Base-by-base conservation (phyloP, 2,888 invertebrate genomes). In the Patella caerulea region DNA sequence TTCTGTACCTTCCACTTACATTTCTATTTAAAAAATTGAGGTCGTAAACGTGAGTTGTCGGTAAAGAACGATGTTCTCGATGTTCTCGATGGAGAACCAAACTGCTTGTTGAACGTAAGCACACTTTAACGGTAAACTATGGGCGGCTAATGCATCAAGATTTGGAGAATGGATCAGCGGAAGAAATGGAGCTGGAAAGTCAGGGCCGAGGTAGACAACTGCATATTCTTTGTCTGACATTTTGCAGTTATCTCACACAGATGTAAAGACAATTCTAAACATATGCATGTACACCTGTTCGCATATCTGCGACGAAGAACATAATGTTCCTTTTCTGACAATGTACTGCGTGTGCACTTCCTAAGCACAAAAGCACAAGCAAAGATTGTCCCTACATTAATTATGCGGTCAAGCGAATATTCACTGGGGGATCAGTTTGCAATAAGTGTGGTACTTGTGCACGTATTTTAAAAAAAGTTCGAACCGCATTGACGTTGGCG, bases 141-240 rank as follows among this genome's bases (percentile, higher is more conserved):
- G 78, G 29, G 73, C 53, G 15, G 81, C 80, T 4, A 83, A 78
- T 5, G 19, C 59, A 74, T 79, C 80, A 2, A 81, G 73, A 72
- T 80, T 79, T 14, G 83, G 83, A 3, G 83, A 77, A 73, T 77
- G 74, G 55, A 83, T 77, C 15, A 69, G 72, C 24, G 78, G 77
- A 29, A 80, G 77, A 7, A 79, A 78, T 9, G 77, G 76, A 34
- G 69, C 74, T n/a, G 76, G 76, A 71, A 34, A 53, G 24, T 71
- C 29, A 17, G 5, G 29, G 5, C 72, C 34, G 73, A 74, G 12
- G 55, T 24, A 59, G 75, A 79, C 54, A 24, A 24, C 24, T 24
- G 24, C 24, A 24, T 24, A 24, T 83, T 83, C 72, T 56, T 79
- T 34, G n/a, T 59, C 17, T 65, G 65, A 65, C 65, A 65, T 15